Percentiles rank a stretch among this genome's conserved stretches.
Evolutionary conservation across 2,113 vertebrate genomes (phyloP).

Genomic region (Salminus brasiliensis): DNA sequence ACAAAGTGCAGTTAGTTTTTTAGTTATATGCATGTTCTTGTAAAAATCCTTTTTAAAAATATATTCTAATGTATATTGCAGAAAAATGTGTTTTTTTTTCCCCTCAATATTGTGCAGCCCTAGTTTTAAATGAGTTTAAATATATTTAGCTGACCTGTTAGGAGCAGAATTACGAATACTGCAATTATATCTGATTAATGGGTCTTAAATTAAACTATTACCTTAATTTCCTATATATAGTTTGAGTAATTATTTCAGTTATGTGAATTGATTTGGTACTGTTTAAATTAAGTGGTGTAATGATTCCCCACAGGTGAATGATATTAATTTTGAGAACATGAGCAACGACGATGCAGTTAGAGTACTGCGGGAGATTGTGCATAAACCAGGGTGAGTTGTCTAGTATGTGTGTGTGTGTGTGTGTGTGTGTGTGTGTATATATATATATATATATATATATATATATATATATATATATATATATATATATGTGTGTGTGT

Average conservation of each 20-base stretch:
- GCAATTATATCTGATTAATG: neutral
- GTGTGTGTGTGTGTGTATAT: no score
- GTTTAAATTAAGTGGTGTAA: neutral
- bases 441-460: no score
- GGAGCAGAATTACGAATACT: neutral
- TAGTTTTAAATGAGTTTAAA: no score
- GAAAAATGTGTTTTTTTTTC: no score
- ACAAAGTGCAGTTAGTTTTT: neutral
- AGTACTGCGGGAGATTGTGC: conserved; percentile 88
- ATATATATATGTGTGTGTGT: no score
- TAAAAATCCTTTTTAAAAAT: no score
- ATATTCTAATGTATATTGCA: no score
- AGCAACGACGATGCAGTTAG: conserved; percentile 89
- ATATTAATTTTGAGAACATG: conserved; percentile 94
- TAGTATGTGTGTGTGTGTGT: no score
- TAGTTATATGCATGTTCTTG: neutral
- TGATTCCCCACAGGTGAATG: conserved; percentile 78
- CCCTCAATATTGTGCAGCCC: no score
- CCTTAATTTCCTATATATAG: neutral
- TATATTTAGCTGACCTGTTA: neutral
- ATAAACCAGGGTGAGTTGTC: conserved; percentile 84
- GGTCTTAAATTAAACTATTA: neutral
- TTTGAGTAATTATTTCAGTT: neutral
- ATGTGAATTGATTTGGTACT: neutral
- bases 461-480: no score